A percentile compares a stretch with the other conserved stretches of the same genome.
Conservation (phyloP, 2,888 invertebrate species). For the Drosophila lacicola region DNA sequence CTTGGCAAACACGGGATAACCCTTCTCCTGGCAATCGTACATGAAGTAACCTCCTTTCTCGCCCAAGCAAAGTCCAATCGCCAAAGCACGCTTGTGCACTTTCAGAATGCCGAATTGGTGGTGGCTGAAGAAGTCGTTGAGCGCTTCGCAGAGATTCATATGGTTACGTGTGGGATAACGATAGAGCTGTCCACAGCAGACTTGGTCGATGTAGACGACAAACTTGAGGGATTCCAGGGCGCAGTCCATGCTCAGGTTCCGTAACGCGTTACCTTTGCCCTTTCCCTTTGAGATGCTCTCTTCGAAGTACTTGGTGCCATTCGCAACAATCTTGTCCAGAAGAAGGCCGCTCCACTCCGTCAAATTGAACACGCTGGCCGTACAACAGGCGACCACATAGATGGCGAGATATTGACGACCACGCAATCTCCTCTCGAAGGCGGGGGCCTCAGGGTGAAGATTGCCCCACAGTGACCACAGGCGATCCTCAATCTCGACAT, state of each 20-base stretch:
- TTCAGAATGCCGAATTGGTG: slow-evolving; percentile 86
- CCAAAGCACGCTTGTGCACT: slow-evolving; percentile 86
- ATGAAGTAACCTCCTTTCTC: slow-evolving; percentile 87
- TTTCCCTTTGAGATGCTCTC: slow-evolving; percentile 85
- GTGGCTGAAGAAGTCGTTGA: slow-evolving; percentile 87
- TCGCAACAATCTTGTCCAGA: slow-evolving; percentile 87
- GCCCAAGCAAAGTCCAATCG: slow-evolving; percentile 85
- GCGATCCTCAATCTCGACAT: slow-evolving; percentile 89
- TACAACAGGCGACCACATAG: slow-evolving; percentile 87
- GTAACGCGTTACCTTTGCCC: slow-evolving; percentile 87
- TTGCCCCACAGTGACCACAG: slow-evolving; percentile 89
- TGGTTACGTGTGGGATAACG: slow-evolving; percentile 81
- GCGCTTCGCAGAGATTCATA: slow-evolving; percentile 88
- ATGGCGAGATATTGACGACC: slow-evolving; percentile 89
- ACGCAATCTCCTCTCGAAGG: slow-evolving; percentile 86
- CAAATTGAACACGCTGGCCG: slow-evolving; percentile 87
- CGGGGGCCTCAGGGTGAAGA: slow-evolving; percentile 87
- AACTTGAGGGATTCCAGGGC: slow-evolving; percentile 87
- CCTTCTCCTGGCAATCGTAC: slow-evolving; percentile 88
- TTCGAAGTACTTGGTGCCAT: slow-evolving; percentile 87
- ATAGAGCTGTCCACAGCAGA: slow-evolving; percentile 88
- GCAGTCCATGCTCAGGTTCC: slow-evolving; percentile 87
- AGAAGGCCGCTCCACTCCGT: slow-evolving; percentile 88
- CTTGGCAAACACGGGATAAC: slow-evolving; percentile 87
- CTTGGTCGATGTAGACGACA: slow-evolving; percentile 86